Evolutionary conservation across 2,113 vertebrate genomes (phyloP).

Genomic region (Carollia perspicillata): DNA sequence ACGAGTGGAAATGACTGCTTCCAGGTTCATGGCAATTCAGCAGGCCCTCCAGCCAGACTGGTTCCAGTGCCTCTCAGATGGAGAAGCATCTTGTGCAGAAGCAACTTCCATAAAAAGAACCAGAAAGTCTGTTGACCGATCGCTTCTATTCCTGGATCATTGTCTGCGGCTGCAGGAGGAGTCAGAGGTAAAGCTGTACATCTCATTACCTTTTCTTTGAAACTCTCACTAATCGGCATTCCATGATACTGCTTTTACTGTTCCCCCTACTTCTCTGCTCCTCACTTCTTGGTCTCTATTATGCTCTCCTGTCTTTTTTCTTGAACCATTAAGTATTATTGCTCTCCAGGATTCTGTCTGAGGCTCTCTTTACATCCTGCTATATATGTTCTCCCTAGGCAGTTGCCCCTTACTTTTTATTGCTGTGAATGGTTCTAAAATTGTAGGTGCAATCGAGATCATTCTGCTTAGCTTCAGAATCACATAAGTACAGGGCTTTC

Average conservation of each 20-base stretch:
- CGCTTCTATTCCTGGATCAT: constrained; percentile 90
- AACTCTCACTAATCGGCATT: neutral
- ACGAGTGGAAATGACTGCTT: constrained; percentile 90
- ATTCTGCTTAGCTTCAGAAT: neutral
- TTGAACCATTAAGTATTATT: neutral
- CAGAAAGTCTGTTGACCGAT: constrained; percentile 93
- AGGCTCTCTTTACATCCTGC: neutral
- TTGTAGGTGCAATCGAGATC: neutral
- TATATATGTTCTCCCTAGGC: neutral
- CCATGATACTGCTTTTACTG: neutral
- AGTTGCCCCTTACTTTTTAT: neutral
- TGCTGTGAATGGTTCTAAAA: neutral
- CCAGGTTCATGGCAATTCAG: constrained; percentile 94
- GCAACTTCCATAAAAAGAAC: constrained; percentile 88
- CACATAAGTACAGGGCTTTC: neutral
- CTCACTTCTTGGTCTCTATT: neutral
- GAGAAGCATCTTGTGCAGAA: constrained; percentile 87
- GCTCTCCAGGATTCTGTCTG: neutral
- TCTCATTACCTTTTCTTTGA: neutral
- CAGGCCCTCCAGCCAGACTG: constrained; percentile 89
- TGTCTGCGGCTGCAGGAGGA: constrained; percentile 89
- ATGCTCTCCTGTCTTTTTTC: neutral
- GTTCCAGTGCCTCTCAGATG: constrained; percentile 95
- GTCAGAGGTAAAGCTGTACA: constrained; percentile 82
- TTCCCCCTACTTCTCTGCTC: neutral